Evolutionary conservation across 1,140 invertebrate genomes (phyloP).

Genomic region (Calephelis virginiensis): DNA sequence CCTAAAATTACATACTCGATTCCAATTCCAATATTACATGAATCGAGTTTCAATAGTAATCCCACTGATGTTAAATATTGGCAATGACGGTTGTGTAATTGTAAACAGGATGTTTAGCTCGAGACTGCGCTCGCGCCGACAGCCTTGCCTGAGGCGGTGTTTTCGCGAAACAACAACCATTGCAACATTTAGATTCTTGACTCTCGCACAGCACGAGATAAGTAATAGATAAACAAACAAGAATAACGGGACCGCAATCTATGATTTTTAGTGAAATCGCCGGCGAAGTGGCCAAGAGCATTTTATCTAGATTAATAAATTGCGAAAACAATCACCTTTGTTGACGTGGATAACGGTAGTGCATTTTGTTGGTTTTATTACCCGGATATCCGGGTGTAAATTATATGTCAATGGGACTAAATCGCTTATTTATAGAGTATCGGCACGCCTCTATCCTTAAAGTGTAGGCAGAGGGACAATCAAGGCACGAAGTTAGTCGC

Average conservation of each 20-base stretch:
- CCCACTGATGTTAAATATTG: no score
- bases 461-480: no score
- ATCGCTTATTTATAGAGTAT: no score
- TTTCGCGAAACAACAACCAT: slow-evolving; percentile 60
- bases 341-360: background rate
- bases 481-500: no score
- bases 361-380: no score
- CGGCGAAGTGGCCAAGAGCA: background rate
- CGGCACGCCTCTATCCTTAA: no score
- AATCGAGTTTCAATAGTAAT: no score
- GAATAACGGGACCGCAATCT: slow-evolving; percentile 2
- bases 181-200: slow-evolving; percentile 46
- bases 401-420: no score
- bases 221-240: slow-evolving; percentile 16
- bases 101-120: slow-evolving; percentile 38
- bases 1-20: no score
- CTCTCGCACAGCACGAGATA: slow-evolving; percentile 24
- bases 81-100: slow-evolving; percentile 18
- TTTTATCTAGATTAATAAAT: slow-evolving; percentile 13
- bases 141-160: slow-evolving; percentile 60
- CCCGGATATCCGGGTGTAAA: no score
- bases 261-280: slow-evolving; percentile 15
- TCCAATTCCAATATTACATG: no score
- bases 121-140: slow-evolving; percentile 34
- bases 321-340: slow-evolving; percentile 11